Conservation (phyloP, 2,888 invertebrate genomes). For the Coleophora flavipennella region DNA sequence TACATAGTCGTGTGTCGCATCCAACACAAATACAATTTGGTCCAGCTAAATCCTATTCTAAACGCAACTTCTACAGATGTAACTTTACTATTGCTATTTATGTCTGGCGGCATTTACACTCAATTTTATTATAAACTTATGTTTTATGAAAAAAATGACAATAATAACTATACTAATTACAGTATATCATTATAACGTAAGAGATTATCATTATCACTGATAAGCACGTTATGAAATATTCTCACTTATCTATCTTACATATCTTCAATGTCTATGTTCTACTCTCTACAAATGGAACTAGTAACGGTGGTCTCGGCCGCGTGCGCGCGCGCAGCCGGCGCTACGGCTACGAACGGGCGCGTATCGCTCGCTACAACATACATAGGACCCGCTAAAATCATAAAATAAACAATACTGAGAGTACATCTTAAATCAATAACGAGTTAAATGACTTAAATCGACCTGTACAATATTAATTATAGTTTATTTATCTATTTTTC, state of each 20-base stretch:
- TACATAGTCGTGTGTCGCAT: constrained; percentile 38
- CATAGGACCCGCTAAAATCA: constrained; percentile 4
- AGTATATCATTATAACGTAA: not conserved
- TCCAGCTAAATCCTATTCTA: constrained; percentile 70
- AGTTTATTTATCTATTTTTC: constrained; percentile 4
- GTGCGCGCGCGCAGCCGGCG: too few relatives aligned
- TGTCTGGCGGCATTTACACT: constrained; percentile 40
- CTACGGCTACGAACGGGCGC: too few relatives aligned
- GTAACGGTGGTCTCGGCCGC: not conserved
- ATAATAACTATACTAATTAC: too few relatives aligned
- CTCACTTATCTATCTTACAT: constrained; percentile 3
- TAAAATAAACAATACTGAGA: constrained; percentile 10
- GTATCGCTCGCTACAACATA: not conserved
- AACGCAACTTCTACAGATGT: constrained; percentile 56
- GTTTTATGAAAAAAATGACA: constrained; percentile 4
- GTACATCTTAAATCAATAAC: constrained; percentile 4
- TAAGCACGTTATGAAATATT: constrained; percentile 6
- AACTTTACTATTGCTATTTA: constrained; percentile 41
- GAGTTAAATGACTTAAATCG: constrained; percentile 5
- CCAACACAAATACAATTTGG: constrained; percentile 66
- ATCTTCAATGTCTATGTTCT: not conserved
- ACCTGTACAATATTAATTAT: constrained; percentile 7
- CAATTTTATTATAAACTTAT: constrained; percentile 22
- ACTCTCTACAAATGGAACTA: constrained; percentile 1
- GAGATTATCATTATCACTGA: constrained; percentile 1